These are phyloP conservation scores for Ammodramus savannarum DNA, from an alignment of 2,113 vertebrate species.

Conservation along the genomic window DNA sequence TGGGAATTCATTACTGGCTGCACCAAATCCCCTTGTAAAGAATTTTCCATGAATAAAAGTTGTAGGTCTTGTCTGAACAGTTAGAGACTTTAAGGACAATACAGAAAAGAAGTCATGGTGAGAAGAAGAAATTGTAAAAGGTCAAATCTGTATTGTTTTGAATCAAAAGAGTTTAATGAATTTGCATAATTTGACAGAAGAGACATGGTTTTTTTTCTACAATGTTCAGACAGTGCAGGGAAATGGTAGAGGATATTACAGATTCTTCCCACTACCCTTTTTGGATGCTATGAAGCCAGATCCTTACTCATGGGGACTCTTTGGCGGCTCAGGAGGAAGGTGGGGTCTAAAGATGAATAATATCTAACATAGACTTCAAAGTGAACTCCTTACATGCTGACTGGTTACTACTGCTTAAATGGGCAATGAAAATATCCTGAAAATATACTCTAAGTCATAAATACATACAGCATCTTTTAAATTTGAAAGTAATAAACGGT, in stretches of 20 bases:
- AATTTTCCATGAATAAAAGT: neutral
- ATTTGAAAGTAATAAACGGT: neutral
- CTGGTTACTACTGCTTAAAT: neutral
- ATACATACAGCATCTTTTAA: neutral
- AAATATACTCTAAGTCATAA: neutral
- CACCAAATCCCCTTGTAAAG: neutral
- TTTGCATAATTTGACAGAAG: neutral
- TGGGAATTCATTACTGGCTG: neutral
- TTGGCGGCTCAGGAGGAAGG: fast-evolving
- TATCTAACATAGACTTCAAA: neutral
- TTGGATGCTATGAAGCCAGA: neutral
- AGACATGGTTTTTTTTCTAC: neutral
- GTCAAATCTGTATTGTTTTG: neutral
- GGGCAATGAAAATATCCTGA: neutral
- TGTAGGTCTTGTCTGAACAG: neutral
- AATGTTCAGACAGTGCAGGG: neutral
- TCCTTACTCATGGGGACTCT: neutral
- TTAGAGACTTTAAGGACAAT: neutral
- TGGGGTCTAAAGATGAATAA: neutral
- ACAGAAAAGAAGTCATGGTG: neutral
- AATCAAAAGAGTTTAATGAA: neutral
- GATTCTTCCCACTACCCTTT: neutral
- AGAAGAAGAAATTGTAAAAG: neutral
- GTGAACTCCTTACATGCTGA: neutral
- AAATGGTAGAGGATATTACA: neutral